Conservation (phyloP, 2,797 vertebrate genomes). For the Alectoris magna region DNA sequence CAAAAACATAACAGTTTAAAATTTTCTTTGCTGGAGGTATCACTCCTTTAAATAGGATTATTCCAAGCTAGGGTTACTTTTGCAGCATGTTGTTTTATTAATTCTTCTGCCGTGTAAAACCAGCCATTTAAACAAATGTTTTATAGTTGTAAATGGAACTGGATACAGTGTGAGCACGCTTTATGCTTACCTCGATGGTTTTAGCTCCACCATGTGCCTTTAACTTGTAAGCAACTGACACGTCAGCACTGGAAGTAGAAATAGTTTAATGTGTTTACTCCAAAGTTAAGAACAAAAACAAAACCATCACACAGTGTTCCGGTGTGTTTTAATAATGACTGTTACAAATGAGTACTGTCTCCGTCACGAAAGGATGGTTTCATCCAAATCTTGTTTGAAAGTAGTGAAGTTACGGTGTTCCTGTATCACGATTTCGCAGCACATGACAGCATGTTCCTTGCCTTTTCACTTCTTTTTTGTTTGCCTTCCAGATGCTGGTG, state of each 20-base stretch:
- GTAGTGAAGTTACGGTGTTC: constrained; percentile 26
- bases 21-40: too few relatives aligned
- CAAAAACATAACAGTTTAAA: too few relatives aligned
- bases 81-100: too few relatives aligned
- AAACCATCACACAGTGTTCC: constrained; percentile 20
- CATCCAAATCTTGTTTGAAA: constrained; percentile 28
- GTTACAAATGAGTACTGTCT: constrained; percentile 18
- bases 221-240: constrained; percentile 37
- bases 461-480: background rate
- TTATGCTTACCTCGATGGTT: constrained; percentile 20
- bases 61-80: too few relatives aligned
- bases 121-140: too few relatives aligned
- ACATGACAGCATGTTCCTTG: background rate
- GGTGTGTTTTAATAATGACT: constrained; percentile 8
- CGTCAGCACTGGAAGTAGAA: constrained; percentile 26
- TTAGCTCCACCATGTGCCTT: constrained; percentile 14
- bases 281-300: background rate
- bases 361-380: constrained; percentile 46
- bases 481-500: constrained; percentile 84
- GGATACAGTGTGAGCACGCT: background rate
- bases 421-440: background rate
- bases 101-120: too few relatives aligned
- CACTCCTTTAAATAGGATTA: too few relatives aligned
- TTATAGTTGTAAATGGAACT: too few relatives aligned
- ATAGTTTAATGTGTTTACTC: constrained; percentile 40